Evolutionary conservation across 2,888 invertebrate genomes (phyloP).

Genomic region (Dryobotodes eremita): DNA sequence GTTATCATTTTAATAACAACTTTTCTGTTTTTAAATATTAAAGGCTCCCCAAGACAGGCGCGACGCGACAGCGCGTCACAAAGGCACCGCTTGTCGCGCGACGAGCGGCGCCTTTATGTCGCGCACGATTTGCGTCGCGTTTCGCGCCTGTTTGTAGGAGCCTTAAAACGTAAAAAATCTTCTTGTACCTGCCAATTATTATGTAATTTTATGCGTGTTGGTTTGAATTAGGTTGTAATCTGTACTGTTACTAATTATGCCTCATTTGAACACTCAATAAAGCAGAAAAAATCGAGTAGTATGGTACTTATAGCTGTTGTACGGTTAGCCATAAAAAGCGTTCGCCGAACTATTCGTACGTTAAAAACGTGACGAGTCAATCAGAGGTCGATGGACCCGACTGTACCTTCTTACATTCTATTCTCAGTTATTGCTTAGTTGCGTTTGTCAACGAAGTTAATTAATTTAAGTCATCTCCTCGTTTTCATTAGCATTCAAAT

Average conservation of each 20-base stretch:
- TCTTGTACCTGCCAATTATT: constrained; percentile 15
- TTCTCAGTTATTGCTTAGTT: constrained; percentile 31
- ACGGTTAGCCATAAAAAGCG: constrained; percentile 69
- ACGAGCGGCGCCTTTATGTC: no score
- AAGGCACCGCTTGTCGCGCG: no score
- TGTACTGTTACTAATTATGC: constrained; percentile 36
- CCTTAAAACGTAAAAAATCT: constrained; percentile 7
- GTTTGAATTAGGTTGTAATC: constrained; percentile 35
- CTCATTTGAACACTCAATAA: constrained; percentile 34
- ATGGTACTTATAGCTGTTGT: constrained; percentile 51
- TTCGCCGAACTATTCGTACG: constrained; percentile 72
- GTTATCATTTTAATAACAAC: background rate
- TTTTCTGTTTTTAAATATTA: background rate
- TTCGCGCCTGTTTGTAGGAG: no score
- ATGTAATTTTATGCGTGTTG: constrained; percentile 15
- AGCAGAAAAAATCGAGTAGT: constrained; percentile 22
- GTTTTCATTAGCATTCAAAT: constrained; percentile 24
- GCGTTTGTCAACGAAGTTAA: constrained; percentile 44
- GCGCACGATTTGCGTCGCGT: no score
- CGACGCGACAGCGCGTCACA: no score
- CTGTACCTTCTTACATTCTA: constrained; percentile 55
- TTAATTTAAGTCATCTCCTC: constrained; percentile 15
- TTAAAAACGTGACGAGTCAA: constrained; percentile 77
- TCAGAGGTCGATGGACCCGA: constrained; percentile 73
- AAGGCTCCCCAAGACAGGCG: no score